Base-by-base conservation (phyloP, 1,140 invertebrate genomes). In the Meteorus sp. region DNA sequence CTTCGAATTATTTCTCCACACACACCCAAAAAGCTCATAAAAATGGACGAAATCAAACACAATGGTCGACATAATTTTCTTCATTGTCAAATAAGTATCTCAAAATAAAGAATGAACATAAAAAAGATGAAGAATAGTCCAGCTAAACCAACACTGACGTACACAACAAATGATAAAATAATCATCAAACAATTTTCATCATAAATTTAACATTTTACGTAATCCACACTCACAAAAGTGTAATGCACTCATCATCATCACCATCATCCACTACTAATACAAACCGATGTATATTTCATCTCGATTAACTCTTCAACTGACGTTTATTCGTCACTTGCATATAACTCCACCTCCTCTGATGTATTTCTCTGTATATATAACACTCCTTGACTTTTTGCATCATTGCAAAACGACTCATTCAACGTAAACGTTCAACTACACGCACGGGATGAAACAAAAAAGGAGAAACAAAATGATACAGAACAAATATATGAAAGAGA, bases 261-360 rank as follows among this genome's bases (percentile, higher is more conserved):
- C n/a, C n/a, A n/a, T n/a, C n/a, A n/a, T n/a, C n/a, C n/a, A n/a
- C n/a, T n/a, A n/a, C n/a, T n/a, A n/a, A n/a, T n/a, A n/a, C n/a
- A n/a, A n/a, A n/a, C n/a, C n/a, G n/a, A n/a, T n/a, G 15, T 39
- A 56, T 56, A 56, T 56, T 56, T 56, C 43, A 56, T 45, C 47
- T 56, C 22, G 54, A 56, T 56, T 56, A 56, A 47, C 54, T 44
- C 27, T n/a, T n/a, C 19, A 44, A 45, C 25, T 56, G 54, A 44
- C 54, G 43, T 56, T 44, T 56, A 56, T 56, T 56, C 35, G 54
- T 44, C 54, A 56, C 54, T 56, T 33, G 54, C n/a, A n/a, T n/a
- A n/a, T n/a, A n/a, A n/a, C n/a, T 44, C 47, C 54, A 43, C 54
- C 54, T 56, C 54, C 54, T 19, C 27, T 20, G 19, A 23, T 11